Percentiles rank a stretch among this genome's conserved stretches.
These are phyloP conservation scores for Hephaestus fuliginosus DNA, from an alignment of 2,797 vertebrate genomes.

Conservation along the genomic window DNA sequence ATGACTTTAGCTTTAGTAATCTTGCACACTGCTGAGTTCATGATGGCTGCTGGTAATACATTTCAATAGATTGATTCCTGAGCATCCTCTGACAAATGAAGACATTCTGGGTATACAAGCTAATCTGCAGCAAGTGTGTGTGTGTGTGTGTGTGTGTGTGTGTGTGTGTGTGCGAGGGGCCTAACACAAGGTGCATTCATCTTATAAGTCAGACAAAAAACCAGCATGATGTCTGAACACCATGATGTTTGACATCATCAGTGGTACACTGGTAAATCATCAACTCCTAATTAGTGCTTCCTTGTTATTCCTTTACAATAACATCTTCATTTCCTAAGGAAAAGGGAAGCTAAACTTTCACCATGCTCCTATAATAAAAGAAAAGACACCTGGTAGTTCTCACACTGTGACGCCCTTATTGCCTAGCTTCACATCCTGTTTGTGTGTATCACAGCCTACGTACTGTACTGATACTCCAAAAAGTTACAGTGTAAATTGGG, in stretches of 20 bases:
- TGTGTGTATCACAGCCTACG: too few relatives aligned
- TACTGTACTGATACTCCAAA: too few relatives aligned
- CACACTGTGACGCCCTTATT: too few relatives aligned
- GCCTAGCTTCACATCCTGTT: too few relatives aligned
- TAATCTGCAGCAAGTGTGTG: neutral
- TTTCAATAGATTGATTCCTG: neutral
- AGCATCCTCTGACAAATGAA: neutral
- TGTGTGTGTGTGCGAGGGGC: neutral
- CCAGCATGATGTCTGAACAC: neutral
- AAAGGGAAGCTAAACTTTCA: too few relatives aligned
- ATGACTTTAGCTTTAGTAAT: neutral
- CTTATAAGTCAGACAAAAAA: conserved; percentile 5
- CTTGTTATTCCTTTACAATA: neutral
- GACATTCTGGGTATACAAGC: neutral
- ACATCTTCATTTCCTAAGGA: neutral
- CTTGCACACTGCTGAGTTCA: neutral
- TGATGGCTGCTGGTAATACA: neutral
- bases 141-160: neutral
- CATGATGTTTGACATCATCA: neutral
- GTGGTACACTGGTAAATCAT: neutral
- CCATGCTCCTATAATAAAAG: too few relatives aligned
- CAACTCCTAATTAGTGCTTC: neutral
- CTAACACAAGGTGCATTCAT: neutral
- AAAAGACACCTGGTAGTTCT: too few relatives aligned
- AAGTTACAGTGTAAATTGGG: too few relatives aligned